These are phyloP conservation scores for Periparus ater DNA, from an alignment of 2,797 vertebrate genomes.

Conservation along the genomic window DNA sequence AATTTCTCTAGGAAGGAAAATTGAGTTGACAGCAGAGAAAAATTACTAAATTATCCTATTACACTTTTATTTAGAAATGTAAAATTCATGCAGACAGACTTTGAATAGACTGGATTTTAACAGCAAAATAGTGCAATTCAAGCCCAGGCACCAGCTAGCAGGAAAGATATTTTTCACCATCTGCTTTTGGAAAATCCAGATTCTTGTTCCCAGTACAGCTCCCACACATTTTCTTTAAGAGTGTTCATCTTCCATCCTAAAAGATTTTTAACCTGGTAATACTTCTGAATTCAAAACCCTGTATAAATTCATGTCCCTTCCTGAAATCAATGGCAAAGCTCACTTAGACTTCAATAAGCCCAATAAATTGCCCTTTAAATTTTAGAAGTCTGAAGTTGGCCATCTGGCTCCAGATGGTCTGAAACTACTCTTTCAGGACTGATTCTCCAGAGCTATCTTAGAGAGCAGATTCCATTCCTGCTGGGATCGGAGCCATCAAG, in stretches of 20 bases:
- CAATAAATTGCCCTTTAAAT: slow-evolving; percentile 39
- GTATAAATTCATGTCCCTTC: background rate
- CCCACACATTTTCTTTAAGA: slow-evolving; percentile 33
- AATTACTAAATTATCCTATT: slow-evolving; percentile 68
- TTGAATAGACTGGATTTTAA: slow-evolving; percentile 67
- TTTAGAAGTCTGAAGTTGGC: slow-evolving; percentile 50
- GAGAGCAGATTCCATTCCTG: slow-evolving; percentile 46
- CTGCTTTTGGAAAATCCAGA: slow-evolving; percentile 62
- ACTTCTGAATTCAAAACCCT: slow-evolving; percentile 9
- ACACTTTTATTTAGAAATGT: slow-evolving; percentile 67
- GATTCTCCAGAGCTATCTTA: slow-evolving; percentile 41
- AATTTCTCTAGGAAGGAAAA: slow-evolving; percentile 31
- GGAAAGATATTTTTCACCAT: slow-evolving; percentile 57
- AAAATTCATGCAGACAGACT: slow-evolving; percentile 52
- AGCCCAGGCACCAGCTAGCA: slow-evolving; percentile 37
- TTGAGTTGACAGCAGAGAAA: slow-evolving; percentile 27
- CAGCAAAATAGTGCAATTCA: slow-evolving; percentile 52
- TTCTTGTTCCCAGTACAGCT: slow-evolving; percentile 37
- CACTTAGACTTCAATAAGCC: slow-evolving; percentile 26
- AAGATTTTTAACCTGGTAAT: slow-evolving; percentile 48
- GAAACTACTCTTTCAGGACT: slow-evolving; percentile 54
- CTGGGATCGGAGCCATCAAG: slow-evolving; percentile 53
- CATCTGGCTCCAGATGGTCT: slow-evolving; percentile 69
- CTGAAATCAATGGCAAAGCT: slow-evolving; percentile 7
- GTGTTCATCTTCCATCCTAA: background rate